Evolutionary conservation across 2,888 invertebrate genomes (phyloP).

Genomic region (Troides oblongomaculatus): DNA sequence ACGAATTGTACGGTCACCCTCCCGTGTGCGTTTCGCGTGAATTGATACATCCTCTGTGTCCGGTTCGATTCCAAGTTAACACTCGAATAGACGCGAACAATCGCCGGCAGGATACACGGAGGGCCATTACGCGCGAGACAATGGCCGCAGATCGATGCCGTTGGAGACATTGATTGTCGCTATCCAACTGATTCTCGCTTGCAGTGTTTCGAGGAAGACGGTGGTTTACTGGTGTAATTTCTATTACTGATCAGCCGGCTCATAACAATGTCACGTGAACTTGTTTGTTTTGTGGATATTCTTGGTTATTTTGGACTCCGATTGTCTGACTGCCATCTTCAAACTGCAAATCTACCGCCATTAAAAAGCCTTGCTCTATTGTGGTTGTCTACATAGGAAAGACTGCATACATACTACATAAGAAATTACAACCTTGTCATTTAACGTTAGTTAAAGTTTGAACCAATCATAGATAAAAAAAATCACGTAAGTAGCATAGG

Average conservation of each 20-base stretch:
- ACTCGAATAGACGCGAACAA: slow-evolving; percentile 38
- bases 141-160: slow-evolving; percentile 28
- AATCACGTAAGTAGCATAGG: no score
- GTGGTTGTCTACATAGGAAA: no score
- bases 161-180: slow-evolving; percentile 20
- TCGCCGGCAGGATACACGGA: slow-evolving; percentile 37
- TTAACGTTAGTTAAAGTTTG: no score
- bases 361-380: no score
- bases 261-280: no score
- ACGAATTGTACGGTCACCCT: slow-evolving; percentile 14
- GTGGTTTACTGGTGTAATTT: not conserved
- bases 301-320: no score
- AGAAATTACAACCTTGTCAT: no score
- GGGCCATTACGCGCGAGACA: slow-evolving; percentile 32
- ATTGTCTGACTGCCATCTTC: no score
- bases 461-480: no score
- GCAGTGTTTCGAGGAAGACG: not conserved
- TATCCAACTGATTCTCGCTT: slow-evolving; percentile 10
- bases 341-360: no score
- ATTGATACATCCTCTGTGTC: slow-evolving; percentile 36
- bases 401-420: no score
- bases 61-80: slow-evolving; percentile 41
- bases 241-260: not conserved
- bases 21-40: slow-evolving; percentile 29
- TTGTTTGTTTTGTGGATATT: no score